These are phyloP conservation scores for Beroe ovata DNA, from an alignment of 37 sponge, comb jelly and placozoan genomes.

Conservation along the genomic window DNA sequence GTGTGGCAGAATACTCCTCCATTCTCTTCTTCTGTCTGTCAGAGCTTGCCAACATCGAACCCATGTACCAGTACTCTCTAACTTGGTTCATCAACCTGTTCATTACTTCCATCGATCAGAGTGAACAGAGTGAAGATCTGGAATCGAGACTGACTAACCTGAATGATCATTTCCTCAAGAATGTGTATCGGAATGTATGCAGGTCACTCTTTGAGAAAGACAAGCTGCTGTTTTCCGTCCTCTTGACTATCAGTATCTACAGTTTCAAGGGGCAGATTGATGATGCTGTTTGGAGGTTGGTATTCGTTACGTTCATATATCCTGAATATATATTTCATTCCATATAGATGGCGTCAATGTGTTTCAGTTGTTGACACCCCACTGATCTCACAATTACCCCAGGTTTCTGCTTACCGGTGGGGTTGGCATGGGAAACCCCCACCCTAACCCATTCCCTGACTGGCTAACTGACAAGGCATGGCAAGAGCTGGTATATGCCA, in stretches of 20 bases:
- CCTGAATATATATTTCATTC: not conserved
- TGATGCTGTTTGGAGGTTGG: slow-evolving; percentile 51
- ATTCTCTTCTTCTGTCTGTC: slow-evolving; percentile 71
- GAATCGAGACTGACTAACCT: slow-evolving; percentile 49
- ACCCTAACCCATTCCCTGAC: slow-evolving; percentile 72
- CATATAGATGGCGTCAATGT: not conserved
- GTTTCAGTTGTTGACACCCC: too few relatives aligned
- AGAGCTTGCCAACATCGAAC: slow-evolving; percentile 72
- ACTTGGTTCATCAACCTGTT: slow-evolving; percentile 71
- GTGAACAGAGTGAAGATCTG: slow-evolving; percentile 66
- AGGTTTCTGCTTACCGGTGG: slow-evolving; percentile 70
- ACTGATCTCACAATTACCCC: not conserved
- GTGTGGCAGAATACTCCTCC: slow-evolving; percentile 69
- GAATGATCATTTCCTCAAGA: slow-evolving; percentile 71
- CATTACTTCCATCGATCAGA: slow-evolving; percentile 66
- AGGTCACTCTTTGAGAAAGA: slow-evolving; percentile 74
- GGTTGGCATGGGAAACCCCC: slow-evolving; percentile 66
- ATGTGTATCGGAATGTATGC: slow-evolving; percentile 46
- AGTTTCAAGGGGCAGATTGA: slow-evolving; percentile 56
- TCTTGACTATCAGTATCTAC: slow-evolving; percentile 68
- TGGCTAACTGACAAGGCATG: slow-evolving; percentile 72
- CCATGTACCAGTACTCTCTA: slow-evolving; percentile 76
- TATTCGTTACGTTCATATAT: not conserved
- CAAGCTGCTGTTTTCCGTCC: slow-evolving; percentile 72
- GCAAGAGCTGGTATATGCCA: slow-evolving; percentile 67